Evolutionary conservation across 37 sponge, comb jelly and placozoan genomes (phyloP).

Genomic region (Chondrilla cf. caribensis): DNA sequence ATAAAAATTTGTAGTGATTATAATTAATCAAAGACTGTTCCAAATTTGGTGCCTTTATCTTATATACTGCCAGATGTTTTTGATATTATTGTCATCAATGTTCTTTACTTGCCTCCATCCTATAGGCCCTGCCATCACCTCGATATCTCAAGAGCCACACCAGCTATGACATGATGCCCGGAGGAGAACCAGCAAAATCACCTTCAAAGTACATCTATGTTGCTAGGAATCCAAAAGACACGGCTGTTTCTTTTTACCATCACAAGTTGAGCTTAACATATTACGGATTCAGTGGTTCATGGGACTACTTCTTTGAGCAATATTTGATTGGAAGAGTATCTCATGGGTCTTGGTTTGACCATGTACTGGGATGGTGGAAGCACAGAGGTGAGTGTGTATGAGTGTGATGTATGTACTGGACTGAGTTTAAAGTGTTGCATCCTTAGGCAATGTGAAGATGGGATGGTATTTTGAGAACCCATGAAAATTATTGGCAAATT

Average conservation of each 20-base stretch:
- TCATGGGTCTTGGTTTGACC: conserved; percentile 23
- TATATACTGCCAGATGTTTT: too few relatives aligned
- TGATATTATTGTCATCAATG: too few relatives aligned
- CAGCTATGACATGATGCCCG: conserved; percentile 18
- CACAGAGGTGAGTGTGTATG: conserved; percentile 17
- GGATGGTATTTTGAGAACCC: too few relatives aligned
- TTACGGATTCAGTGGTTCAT: neutral
- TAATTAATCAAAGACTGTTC: too few relatives aligned
- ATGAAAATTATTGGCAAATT: too few relatives aligned
- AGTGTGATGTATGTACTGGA: too few relatives aligned
- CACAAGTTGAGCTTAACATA: neutral
- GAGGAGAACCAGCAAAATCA: conserved; percentile 4
- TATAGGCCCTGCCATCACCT: conserved; percentile 19
- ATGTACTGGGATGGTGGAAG: conserved; percentile 35
- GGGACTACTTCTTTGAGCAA: conserved; percentile 35
- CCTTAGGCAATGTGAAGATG: too few relatives aligned
- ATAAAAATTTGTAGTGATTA: too few relatives aligned
- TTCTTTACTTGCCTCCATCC: too few relatives aligned
- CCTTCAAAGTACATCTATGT: conserved; percentile 43
- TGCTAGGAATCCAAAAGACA: conserved; percentile 32
- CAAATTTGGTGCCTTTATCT: too few relatives aligned
- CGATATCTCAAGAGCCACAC: conserved; percentile 28
- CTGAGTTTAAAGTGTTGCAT: too few relatives aligned
- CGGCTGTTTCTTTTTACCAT: conserved; percentile 20
- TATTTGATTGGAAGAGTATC: conserved; percentile 1